Evolutionary conservation across 2,797 vertebrate genomes (phyloP), one percentile per base, ranked within the genome.

Genomic region (Notamacropus eugenii): DNA sequence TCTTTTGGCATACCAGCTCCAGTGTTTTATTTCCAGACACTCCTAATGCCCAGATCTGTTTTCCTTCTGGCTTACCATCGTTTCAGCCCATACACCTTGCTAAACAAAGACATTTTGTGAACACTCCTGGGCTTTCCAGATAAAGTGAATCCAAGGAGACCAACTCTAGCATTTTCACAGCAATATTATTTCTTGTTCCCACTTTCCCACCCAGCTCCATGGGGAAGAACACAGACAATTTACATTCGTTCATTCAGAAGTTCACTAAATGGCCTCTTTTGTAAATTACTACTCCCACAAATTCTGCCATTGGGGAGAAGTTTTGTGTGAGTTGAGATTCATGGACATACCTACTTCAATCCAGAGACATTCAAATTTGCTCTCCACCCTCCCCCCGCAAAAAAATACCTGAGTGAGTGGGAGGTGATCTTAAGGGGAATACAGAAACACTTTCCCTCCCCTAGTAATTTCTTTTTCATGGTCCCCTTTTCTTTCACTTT

Each of bases 201-300:
- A 27, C 9, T 50, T 3, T 5, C 74, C 74, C 40, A 27, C 54
- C 46, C 87, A 95, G 67, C 57, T 55, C 93, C 0, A 1, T 46
- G 40, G 3, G 22, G 74, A 22, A 57, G 96, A 95, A 31, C 91
- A 93, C 3, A 1, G 82, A 95, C 55, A 90, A 96, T 96, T 97
- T 97, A 93, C 34, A 96, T 1, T 57, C 24, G 0, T 27, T 58
- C 57, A 58, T 58, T 29, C 52, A 1, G 2, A 10, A 96, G 62
- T 8, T 40, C 27, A 46, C 94, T 95, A 97, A 96, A 95, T 56
- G 28, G 58, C 28, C 31, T 97, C 34, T 90, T 96, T 55, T 19
- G 95, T 96, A 96, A 97, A 95, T 96, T 56, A 92, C 13, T 54
- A 55, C 59, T 90, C 27, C 50, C 90, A 97, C 91, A 97, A 90